Conservation (phyloP, 2,888 invertebrate genomes). For the Ferrisia virgata region DNA sequence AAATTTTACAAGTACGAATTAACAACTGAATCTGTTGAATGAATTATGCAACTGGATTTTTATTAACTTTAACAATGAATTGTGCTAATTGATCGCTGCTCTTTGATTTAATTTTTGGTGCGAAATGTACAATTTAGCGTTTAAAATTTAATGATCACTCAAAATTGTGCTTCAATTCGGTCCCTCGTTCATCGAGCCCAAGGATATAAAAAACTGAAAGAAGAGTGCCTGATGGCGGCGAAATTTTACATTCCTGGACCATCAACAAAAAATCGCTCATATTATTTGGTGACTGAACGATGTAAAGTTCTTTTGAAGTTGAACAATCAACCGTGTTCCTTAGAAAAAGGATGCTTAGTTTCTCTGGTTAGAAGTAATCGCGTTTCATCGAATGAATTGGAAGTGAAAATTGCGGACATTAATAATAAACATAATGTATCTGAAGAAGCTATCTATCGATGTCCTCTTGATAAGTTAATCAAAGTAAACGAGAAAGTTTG, state of each 20-base stretch:
- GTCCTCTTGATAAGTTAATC: constrained; percentile 48
- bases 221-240: constrained; percentile 17
- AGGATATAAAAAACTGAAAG: constrained; percentile 34
- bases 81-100: not conserved
- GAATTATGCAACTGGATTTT: too few relatives aligned
- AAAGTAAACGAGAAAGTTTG: constrained; percentile 49
- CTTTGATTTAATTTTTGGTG: not conserved
- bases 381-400: not conserved
- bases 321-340: not conserved
- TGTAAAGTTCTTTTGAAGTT: not conserved
- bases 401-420: constrained; percentile 49
- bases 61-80: not conserved
- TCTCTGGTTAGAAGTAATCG: constrained; percentile 43
- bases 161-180: constrained; percentile 31
- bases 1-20: too few relatives aligned
- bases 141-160: constrained; percentile 21
- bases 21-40: too few relatives aligned
- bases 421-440: constrained; percentile 47
- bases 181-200: constrained; percentile 41
- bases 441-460: constrained; percentile 49
- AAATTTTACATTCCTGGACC: not conserved
- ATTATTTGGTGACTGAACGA: not conserved
- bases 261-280: not conserved
- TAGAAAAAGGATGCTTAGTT: constrained; percentile 23
- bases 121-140: not conserved